phyloP scores from a whole-genome alignment of 2,113 vertebrate genomes.

The Gallinago media region DNA sequence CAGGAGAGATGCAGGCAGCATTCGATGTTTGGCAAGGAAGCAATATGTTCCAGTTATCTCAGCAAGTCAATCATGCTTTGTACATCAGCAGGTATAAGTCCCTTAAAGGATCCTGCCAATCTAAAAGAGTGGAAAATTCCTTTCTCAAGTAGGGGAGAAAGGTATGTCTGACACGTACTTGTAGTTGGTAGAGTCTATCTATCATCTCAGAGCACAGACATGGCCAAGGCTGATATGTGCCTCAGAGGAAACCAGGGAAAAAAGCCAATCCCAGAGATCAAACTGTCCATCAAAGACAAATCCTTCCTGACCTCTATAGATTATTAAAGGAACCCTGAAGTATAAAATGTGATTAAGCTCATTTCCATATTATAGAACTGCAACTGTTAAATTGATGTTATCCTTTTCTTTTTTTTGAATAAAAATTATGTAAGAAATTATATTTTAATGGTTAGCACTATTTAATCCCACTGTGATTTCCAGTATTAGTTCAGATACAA shows the following conservation, averaged over 20 bases:
- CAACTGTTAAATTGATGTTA: neutral
- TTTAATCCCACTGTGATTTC: neutral
- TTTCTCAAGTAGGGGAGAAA: neutral
- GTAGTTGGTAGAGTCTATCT: neutral
- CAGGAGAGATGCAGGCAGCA: neutral
- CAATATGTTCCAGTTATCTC: neutral
- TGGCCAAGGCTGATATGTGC: neutral
- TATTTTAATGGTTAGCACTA: neutral
- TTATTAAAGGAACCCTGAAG: neutral
- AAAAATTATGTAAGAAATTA: neutral
- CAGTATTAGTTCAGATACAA: neutral
- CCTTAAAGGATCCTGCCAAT: neutral
- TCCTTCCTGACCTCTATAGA: neutral
- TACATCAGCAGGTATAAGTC: neutral
- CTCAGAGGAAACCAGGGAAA: neutral
- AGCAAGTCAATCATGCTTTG: neutral
- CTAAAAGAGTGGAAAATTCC: neutral
- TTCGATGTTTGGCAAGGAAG: neutral
- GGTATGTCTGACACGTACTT: neutral
- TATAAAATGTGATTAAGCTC: neutral
- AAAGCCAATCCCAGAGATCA: neutral
- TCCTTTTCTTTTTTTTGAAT: rapidly evolving
- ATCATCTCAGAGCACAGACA: neutral
- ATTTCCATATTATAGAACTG: neutral
- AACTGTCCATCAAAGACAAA: neutral